These are phyloP conservation scores for Hesperophylax magnus DNA, from an alignment of 1,140 invertebrate genomes.

Conservation along the genomic window DNA sequence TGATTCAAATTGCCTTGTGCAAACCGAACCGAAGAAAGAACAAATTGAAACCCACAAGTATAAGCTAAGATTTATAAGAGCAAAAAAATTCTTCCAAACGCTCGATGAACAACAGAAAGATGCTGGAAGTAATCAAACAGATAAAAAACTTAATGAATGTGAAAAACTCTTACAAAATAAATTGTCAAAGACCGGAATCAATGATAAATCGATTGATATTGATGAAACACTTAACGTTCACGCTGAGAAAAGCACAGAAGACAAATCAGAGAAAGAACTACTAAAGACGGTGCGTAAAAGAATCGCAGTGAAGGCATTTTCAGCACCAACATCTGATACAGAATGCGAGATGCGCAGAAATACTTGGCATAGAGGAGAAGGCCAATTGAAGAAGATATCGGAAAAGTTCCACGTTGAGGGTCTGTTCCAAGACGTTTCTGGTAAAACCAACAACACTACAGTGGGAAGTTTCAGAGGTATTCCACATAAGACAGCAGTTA, in stretches of 20 bases:
- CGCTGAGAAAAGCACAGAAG: conserved; percentile 2
- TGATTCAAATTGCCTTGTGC: not conserved
- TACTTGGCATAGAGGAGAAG: conserved; percentile 36
- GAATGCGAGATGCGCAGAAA: conserved; percentile 51
- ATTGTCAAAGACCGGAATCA: conserved; percentile 13
- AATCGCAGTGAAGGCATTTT: conserved; percentile 51
- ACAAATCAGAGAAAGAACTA: conserved; percentile 1
- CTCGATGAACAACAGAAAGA: conserved; percentile 64
- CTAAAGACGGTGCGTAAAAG: conserved; percentile 26
- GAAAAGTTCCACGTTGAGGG: conserved; percentile 71
- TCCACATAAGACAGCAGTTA: conserved; percentile 69
- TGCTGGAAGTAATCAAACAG: conserved; percentile 55
- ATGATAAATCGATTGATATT: not conserved
- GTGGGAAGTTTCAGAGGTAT: conserved; percentile 70
- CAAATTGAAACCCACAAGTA: conserved; percentile 59
- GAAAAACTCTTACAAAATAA: conserved; percentile 60
- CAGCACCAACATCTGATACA: conserved; percentile 59
- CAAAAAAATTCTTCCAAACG: conserved; percentile 68
- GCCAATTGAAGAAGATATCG: conserved; percentile 68
- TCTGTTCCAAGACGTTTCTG: conserved; percentile 68
- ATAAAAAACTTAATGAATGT: conserved; percentile 63
- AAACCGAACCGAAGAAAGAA: not conserved
- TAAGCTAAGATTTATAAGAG: conserved; percentile 66
- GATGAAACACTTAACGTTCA: not conserved
- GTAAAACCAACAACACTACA: conserved; percentile 64